Conservation (phyloP, 2,797 vertebrate genomes). For the Myotis pilosus region DNA sequence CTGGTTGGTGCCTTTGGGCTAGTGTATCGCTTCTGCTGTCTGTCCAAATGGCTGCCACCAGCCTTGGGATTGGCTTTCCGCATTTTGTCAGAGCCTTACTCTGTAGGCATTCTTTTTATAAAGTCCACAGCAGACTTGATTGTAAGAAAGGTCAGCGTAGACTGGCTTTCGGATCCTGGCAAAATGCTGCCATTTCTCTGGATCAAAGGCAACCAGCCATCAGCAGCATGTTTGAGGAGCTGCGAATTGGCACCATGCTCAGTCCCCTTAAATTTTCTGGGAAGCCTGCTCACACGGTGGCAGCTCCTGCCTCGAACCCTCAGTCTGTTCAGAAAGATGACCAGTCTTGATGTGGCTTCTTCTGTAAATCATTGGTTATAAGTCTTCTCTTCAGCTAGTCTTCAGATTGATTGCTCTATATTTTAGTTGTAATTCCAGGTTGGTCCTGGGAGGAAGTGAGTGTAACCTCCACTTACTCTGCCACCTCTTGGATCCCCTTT, state of each 20-base stretch:
- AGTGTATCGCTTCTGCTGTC: neutral
- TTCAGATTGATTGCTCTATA: neutral
- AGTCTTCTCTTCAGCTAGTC: neutral
- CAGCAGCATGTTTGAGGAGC: constrained; percentile 22
- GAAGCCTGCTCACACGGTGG: neutral
- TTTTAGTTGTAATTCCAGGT: neutral
- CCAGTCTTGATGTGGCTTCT: neutral
- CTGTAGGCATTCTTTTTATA: neutral
- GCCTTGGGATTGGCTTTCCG: constrained; percentile 33
- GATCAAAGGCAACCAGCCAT: constrained; percentile 33
- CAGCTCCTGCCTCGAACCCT: neutral
- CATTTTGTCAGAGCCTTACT: constrained; percentile 6
- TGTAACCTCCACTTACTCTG: neutral
- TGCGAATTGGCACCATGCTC: neutral
- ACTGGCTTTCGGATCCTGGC: neutral
- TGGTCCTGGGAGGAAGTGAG: neutral
- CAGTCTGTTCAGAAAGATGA: neutral
- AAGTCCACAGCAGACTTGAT: constrained; percentile 32
- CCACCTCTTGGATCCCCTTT: neutral
- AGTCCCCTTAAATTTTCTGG: neutral
- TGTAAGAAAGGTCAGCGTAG: constrained; percentile 9
- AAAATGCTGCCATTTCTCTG: constrained; percentile 49
- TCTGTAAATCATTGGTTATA: neutral
- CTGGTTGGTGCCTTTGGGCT: constrained; percentile 40
- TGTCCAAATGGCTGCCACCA: constrained; percentile 42